Evolutionary conservation across 2,888 invertebrate species (phyloP).

Genomic region (Uropetala carovei): DNA sequence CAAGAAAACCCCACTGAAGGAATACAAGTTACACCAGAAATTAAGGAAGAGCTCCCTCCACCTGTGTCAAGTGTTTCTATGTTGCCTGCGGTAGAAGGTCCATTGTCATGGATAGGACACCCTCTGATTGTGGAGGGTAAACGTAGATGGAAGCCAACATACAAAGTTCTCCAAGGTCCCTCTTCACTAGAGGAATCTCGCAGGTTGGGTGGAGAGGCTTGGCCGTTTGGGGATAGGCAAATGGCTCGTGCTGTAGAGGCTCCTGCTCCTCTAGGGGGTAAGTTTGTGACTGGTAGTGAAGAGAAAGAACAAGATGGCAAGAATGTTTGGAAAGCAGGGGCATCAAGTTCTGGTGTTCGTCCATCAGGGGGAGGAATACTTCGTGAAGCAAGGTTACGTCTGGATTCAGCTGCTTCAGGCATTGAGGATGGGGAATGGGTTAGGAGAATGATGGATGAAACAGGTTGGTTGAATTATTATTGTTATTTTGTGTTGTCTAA

Average conservation of each 20-base stretch:
- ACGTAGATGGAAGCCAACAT: constrained; percentile 46
- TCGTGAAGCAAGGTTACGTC: constrained; percentile 36
- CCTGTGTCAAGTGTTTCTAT: constrained; percentile 14
- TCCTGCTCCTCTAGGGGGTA: constrained; percentile 45
- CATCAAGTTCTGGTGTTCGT: constrained; percentile 31
- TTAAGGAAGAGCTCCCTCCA: constrained; percentile 6
- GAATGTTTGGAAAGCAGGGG: constrained; percentile 16
- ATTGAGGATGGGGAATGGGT: constrained; percentile 58
- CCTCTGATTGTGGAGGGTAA: constrained; percentile 58
- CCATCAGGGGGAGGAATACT: constrained; percentile 54
- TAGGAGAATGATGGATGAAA: constrained; percentile 57
- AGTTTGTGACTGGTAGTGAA: constrained; percentile 40
- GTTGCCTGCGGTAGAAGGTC: neutral
- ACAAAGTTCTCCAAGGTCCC: constrained; percentile 49
- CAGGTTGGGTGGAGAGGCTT: constrained; percentile 52
- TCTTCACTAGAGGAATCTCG: constrained; percentile 44
- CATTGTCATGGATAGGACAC: neutral
- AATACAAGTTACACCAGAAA: neutral
- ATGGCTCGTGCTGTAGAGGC: constrained; percentile 52
- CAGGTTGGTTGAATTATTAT: neutral
- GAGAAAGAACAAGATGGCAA: constrained; percentile 46
- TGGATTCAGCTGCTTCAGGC: constrained; percentile 52
- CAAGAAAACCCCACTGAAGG: neutral
- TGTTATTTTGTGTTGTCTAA: neutral
- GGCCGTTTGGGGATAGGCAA: constrained; percentile 49